These are phyloP conservation scores for Poeciliopsis turneri DNA, from an alignment of 2,797 vertebrate species.

Conservation along the genomic window DNA sequence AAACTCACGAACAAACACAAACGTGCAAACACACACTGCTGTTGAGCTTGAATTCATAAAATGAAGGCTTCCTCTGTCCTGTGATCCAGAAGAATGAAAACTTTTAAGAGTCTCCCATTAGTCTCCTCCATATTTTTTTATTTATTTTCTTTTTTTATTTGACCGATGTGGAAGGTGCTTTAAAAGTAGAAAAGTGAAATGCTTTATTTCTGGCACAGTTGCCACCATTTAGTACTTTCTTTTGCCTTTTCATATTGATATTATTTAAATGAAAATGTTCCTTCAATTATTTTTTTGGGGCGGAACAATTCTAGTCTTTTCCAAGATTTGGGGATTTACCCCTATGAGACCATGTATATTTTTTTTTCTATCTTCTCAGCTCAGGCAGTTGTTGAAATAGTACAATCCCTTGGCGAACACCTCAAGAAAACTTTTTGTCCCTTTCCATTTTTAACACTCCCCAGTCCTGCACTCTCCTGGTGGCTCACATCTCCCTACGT, in stretches of 20 bases:
- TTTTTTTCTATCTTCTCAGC: slow-evolving; percentile 11
- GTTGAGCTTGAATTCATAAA: slow-evolving; percentile 13
- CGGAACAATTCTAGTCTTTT: no score
- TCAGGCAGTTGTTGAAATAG: slow-evolving; percentile 23
- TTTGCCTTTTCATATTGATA: no score
- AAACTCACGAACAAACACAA: slow-evolving; percentile 24
- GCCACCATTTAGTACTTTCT: no score
- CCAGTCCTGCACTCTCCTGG: slow-evolving; percentile 15
- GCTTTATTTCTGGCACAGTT: background rate
- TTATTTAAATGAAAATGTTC: no score
- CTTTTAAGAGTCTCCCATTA: slow-evolving; percentile 12
- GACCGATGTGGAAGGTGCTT: background rate
- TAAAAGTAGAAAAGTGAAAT: background rate
- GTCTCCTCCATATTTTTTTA: background rate
- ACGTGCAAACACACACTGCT: background rate
- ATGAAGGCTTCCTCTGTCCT: background rate
- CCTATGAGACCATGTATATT: background rate
- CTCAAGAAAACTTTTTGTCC: slow-evolving; percentile 62
- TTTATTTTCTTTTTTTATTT: no score
- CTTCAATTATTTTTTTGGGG: no score
- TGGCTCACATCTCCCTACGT: slow-evolving; percentile 55
- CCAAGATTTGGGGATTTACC: no score
- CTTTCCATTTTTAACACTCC: slow-evolving; percentile 49
- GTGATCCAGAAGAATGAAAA: slow-evolving; percentile 8
- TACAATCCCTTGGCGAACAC: slow-evolving; percentile 30